Base-by-base conservation (phyloP, 1,140 invertebrate genomes). In the Leucophenga varia region DNA sequence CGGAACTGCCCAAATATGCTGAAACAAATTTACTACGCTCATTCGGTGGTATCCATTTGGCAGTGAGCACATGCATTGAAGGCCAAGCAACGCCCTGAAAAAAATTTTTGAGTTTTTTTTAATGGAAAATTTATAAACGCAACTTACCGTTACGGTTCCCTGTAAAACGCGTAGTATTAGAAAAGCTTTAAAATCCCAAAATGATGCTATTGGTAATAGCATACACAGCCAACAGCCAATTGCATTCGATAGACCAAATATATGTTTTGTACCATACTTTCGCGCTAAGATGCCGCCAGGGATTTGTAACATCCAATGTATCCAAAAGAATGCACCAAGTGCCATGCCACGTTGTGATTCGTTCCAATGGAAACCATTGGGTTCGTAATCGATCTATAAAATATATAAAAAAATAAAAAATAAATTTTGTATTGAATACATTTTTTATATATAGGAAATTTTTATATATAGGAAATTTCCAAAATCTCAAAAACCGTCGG, bases 11-110 rank as follows among this genome's bases (percentile, higher is more conserved):
- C 59, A 87, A 72, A 68, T 87, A 89, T 14, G 86, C 79, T 20
- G 84, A 85, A 2, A 84, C 80, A 50, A 89, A 85, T 76, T 82
- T 85, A 61, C 86, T 89, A 37, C 89, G 81, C 69, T 93, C 90
- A 44, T 85, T 80, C 0, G 85, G 84, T 3, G 90, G 90, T 41
- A 90, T 86, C 91, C 91, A 95, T 61, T 86, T 84, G 0, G 88
- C 86, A 12, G 89, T 85, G 74, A 93, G 80, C 34, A 85, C 80
- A 76, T 93, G 89, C 69, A 72, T 72, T n/a, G 88, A 82, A 7
- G 91, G 91, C 84, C 89, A 92, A 4, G 84, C 79, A 31, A 90
- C 81, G 22, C 22, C 22, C 10, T 25, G 22, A 5, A 25, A 25
- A 10, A 25, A 25, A 35, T 31, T 22, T 38, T n/a, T 20, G n/a